Evolutionary conservation across 2,113 vertebrate species (phyloP), one percentile per base, ranked within the genome.

Genomic region (Hydropotes inermis): DNA sequence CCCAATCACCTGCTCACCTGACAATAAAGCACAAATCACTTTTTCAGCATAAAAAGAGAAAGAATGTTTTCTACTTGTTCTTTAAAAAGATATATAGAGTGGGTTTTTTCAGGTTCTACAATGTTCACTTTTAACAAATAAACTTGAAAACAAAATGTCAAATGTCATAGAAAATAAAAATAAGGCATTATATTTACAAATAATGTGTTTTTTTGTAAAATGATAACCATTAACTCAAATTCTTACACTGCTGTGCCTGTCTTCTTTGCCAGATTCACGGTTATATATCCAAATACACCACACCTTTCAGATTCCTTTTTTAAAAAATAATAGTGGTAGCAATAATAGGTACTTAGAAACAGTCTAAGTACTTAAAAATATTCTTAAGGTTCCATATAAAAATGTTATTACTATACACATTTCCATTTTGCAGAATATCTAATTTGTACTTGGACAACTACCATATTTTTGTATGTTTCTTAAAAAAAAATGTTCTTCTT

Each of bases 381-480:
- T 61, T 61, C 47, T 88, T 64, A 16, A 25, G 25, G 23, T 47
- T 43, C 85, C 25, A 43, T 52, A 79, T 70, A 70, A 86, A 93
- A 61, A 91, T 86, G 60, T 67, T 64, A 28, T 30, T 89, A 33
- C 47, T 76, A 7, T 23, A 39, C 1, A 43, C 5, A 50, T 81
- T 97, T 94, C n/a, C 17, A 39, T 89, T 82, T 91, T 87, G 70
- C 3, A 47, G 27, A 94, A 39, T 97, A 95, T 93, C 61, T 81
- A 96, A 93, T 60, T 89, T 79, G 82, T 89, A 96, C 30, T 7
- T 96, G 70, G 98, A 96, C 97, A 97, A 86, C 96, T 97, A 67
- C 94, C 54, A 30, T 70, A 86, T 92, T 94, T 84, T 39, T 97
- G 39, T 92, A 67, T 93, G 55, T 98, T 98, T 97, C 95, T 81